A percentile compares a stretch with the other conserved stretches of the same genome.
Conservation (phyloP, 1,140 invertebrate genomes). For the Campoletis sonorensis region DNA sequence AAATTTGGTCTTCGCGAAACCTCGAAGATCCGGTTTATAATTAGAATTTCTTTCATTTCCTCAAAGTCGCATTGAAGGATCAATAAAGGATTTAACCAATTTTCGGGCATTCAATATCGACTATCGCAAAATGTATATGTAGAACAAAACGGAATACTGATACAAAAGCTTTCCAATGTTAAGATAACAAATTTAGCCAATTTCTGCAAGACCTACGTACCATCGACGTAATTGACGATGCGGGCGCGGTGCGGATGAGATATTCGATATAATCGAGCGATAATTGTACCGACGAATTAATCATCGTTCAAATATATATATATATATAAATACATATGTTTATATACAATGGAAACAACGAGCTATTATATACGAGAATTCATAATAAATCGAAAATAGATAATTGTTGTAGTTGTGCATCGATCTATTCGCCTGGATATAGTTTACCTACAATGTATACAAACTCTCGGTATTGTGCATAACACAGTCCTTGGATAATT, state of each 20-base stretch:
- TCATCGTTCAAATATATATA: not conserved
- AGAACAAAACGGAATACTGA: conserved; percentile 33
- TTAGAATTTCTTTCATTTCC: not conserved
- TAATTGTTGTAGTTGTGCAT: conserved; percentile 26
- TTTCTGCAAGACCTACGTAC: not conserved
- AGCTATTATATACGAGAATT: conserved; percentile 25
- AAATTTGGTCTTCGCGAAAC: no score
- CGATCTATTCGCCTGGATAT: not conserved
- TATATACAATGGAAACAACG: not conserved
- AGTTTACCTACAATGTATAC: conserved; percentile 1
- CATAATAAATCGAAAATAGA: conserved; percentile 39
- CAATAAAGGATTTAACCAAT: not conserved
- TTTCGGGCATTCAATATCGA: not conserved
- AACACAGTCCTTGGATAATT: conserved; percentile 14
- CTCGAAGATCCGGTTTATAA: no score
- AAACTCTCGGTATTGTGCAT: conserved; percentile 15
- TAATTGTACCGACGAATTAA: conserved; percentile 39
- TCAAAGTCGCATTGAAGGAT: not conserved
- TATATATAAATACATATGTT: not conserved
- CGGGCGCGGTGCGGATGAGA: not conserved
- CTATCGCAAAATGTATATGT: not conserved
- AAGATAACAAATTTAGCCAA: conserved; percentile 29
- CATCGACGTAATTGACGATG: conserved; percentile 27
- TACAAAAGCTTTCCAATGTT: conserved; percentile 4
- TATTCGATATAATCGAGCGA: conserved; percentile 28